phyloP scores from a whole-genome alignment of 2,113 vertebrate genomes.

The Microtus montanus region DNA sequence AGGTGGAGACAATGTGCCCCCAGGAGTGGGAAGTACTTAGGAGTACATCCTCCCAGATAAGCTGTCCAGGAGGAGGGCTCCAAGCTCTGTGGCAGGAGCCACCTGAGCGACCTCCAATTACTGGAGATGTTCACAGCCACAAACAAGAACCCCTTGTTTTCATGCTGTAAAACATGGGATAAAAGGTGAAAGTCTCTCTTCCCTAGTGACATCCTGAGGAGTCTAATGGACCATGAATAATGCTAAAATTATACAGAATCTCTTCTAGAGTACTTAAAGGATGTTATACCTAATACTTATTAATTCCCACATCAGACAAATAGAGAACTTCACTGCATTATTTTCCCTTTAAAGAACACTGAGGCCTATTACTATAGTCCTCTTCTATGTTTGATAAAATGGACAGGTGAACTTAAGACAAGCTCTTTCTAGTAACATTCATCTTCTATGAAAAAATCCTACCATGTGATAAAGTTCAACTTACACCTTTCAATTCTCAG shows the following conservation, averaged over 20 bases:
- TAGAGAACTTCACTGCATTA: neutral
- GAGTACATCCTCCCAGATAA: neutral
- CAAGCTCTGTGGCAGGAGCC: neutral
- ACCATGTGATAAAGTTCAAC: neutral
- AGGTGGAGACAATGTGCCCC: neutral
- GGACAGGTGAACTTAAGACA: neutral
- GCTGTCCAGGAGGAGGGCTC: neutral
- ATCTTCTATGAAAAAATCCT: neutral
- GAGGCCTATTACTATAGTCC: neutral
- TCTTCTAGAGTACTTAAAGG: slow-evolving; percentile 39
- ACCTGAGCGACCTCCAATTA: neutral
- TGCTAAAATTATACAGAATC: slow-evolving; percentile 64
- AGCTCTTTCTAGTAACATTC: neutral
- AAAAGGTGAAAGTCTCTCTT: slow-evolving; percentile 55
- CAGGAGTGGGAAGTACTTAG: neutral
- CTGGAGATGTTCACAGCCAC: slow-evolving; percentile 38
- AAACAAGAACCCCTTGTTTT: slow-evolving; percentile 58
- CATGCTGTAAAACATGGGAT: slow-evolving; percentile 26
- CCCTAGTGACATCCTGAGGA: slow-evolving; percentile 53
- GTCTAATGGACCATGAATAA: slow-evolving; percentile 62
- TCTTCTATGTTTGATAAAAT: slow-evolving; percentile 33
- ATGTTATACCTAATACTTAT: slow-evolving; percentile 65
- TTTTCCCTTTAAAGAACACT: slow-evolving; percentile 58
- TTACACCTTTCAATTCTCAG: neutral
- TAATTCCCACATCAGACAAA: slow-evolving; percentile 52